phyloP scores from a whole-genome alignment of 2,113 vertebrate species.

The Drymodes brunneopygia region DNA sequence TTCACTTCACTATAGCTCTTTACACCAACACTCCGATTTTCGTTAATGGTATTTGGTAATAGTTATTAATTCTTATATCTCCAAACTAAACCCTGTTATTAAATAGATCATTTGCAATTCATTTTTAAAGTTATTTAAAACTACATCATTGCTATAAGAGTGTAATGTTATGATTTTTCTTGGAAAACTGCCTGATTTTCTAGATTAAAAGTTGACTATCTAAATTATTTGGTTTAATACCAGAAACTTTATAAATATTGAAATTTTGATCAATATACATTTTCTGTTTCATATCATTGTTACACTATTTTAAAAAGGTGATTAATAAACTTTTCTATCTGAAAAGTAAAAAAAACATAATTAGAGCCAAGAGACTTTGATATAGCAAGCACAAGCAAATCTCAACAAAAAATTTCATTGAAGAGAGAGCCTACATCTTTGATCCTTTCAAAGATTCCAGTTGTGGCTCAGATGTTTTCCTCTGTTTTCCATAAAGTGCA shows the following conservation, averaged over 20 bases:
- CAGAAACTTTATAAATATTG: neutral
- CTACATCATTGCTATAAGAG: neutral
- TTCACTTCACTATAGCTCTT: neutral
- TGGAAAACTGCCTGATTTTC: neutral
- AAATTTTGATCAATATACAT: neutral
- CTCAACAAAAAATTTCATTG: neutral
- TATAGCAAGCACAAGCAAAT: neutral
- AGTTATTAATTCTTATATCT: neutral
- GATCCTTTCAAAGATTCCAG: neutral
- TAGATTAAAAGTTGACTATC: neutral
- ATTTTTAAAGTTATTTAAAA: neutral
- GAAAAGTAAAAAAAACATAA: neutral
- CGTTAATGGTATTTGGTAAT: neutral
- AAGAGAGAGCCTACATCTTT: neutral
- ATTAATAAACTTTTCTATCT: neutral
- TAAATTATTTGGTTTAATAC: neutral
- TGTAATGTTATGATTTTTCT: neutral
- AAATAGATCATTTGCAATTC: neutral
- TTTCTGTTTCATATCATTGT: neutral
- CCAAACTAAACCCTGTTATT: neutral
- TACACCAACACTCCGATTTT: neutral
- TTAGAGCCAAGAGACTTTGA: neutral
- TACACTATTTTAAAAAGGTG: neutral
- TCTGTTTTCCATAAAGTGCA: neutral
- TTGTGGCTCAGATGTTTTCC: neutral